These are phyloP conservation scores for Mystacornis crossleyi DNA, from an alignment of 2,113 vertebrate species.

Conservation along the genomic window DNA sequence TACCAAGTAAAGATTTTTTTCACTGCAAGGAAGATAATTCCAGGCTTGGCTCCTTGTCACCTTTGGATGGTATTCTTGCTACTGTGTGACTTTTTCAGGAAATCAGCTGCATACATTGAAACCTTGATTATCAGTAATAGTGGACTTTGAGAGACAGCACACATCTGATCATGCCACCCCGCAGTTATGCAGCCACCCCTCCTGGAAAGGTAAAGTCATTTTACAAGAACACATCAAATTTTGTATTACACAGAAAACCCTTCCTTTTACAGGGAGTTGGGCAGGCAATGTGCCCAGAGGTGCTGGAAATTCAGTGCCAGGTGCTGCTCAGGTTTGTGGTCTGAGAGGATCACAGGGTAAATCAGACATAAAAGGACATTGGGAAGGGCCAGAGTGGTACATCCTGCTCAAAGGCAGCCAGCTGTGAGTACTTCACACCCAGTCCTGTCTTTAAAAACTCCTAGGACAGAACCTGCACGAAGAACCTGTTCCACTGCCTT, in stretches of 20 bases:
- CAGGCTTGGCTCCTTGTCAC: neutral
- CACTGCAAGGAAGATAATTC: neutral
- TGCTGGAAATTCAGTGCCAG: neutral
- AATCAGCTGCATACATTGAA: neutral
- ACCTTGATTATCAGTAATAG: neutral
- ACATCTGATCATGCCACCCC: neutral
- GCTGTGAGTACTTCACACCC: neutral
- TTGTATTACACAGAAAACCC: neutral
- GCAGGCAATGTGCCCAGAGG: neutral
- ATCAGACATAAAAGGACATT: too few species aligned
- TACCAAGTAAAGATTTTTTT: neutral
- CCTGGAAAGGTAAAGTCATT: neutral
- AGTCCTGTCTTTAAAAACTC: neutral
- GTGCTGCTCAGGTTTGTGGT: neutral
- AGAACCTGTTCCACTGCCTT: neutral
- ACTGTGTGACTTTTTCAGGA: neutral
- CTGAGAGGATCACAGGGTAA: too few species aligned
- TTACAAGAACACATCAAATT: neutral
- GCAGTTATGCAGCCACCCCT: neutral
- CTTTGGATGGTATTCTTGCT: neutral
- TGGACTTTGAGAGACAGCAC: neutral
- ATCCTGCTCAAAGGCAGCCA: neutral
- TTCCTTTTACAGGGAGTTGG: neutral
- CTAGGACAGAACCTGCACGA: neutral
- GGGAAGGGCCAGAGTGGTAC: accelerated